These are phyloP conservation scores for Folsomia manolachei DNA, from an alignment of 2,888 invertebrate species.

Conservation along the genomic window DNA sequence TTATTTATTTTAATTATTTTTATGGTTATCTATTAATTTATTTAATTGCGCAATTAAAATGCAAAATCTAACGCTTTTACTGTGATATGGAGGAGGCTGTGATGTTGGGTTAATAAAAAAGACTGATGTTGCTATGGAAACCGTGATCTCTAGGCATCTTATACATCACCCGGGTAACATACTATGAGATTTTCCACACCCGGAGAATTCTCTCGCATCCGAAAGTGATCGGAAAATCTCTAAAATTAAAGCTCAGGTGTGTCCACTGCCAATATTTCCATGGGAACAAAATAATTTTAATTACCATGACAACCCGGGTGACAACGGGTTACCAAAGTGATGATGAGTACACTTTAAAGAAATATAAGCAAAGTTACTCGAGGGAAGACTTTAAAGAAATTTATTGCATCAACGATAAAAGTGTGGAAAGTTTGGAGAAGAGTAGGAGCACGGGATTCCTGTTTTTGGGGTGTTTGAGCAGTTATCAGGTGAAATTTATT, in stretches of 20 bases:
- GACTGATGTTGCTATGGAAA: background rate
- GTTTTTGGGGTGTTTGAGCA: slow-evolving; percentile 71
- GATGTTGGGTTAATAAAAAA: background rate
- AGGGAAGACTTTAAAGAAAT: slow-evolving; percentile 88
- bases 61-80: slow-evolving; percentile 7
- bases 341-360: slow-evolving; percentile 33
- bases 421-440: slow-evolving; percentile 75
- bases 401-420: slow-evolving; percentile 89
- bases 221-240: background rate
- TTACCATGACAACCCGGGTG: background rate
- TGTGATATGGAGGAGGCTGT: background rate
- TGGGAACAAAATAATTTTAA: slow-evolving; percentile 4
- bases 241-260: no score
- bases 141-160: no score
- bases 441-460: slow-evolving; percentile 66
- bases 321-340: slow-evolving; percentile 39
- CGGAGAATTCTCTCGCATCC: background rate
- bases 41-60: background rate
- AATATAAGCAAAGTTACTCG: slow-evolving; percentile 63
- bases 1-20: no score
- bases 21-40: no score
- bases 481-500: slow-evolving; percentile 52
- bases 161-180: background rate
- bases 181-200: no score
- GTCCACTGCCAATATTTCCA: background rate